A percentile compares a stretch with the other conserved stretches of the same genome.
Evolutionary conservation across 2,113 vertebrate genomes (phyloP).

Genomic region (Ascaphus truei): DNA sequence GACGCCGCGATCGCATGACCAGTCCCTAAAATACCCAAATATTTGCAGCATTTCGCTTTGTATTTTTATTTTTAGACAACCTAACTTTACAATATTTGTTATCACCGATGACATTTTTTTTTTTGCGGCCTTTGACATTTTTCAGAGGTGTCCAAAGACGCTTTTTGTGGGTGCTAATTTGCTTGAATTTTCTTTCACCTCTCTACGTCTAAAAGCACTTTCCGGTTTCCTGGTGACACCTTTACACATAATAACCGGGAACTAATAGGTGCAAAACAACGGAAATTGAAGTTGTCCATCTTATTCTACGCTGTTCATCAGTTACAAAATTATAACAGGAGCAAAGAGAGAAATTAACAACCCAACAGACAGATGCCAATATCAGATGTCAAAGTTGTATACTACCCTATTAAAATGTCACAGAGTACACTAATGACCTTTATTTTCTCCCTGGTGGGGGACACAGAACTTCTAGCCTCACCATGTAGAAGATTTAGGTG

Average conservation of each 20-base stretch:
- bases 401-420: background rate
- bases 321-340: background rate
- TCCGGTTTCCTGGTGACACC: background rate
- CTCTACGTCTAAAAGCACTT: background rate
- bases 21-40: too few species aligned
- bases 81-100: too few species aligned
- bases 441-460: background rate
- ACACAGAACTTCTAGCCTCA: background rate
- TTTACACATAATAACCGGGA: background rate
- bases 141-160: too few species aligned
- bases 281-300: background rate
- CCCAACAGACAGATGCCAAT: background rate
- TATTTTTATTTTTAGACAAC: too few species aligned
- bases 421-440: background rate
- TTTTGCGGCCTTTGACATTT: too few species aligned
- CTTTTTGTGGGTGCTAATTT: too few species aligned
- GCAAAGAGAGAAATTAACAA: background rate
- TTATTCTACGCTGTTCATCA: background rate
- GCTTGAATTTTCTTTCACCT: too few species aligned
- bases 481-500: background rate
- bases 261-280: background rate
- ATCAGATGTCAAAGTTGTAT: conserved; percentile 5
- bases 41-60: too few species aligned
- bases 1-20: too few species aligned
- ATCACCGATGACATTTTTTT: too few species aligned